These are phyloP conservation scores for Megaceryle torquata DNA, from an alignment of 2,113 vertebrate genomes.

Conservation along the genomic window DNA sequence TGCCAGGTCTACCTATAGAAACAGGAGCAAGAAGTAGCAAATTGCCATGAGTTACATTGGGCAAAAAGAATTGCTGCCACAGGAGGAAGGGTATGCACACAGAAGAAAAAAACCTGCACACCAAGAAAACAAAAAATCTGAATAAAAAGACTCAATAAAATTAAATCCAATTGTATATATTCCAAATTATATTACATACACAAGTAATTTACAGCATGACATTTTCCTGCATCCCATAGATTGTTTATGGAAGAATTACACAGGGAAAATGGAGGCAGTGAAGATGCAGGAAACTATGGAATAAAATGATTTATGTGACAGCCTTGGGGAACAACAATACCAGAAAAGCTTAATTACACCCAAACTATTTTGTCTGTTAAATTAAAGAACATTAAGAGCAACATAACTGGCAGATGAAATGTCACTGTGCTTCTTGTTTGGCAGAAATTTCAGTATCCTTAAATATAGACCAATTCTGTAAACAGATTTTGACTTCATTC, in stretches of 20 bases:
- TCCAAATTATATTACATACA: neutral
- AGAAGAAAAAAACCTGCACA: neutral
- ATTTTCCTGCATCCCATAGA: neutral
- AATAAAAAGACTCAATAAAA: neutral
- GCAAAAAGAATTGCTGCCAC: neutral
- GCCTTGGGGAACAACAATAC: constrained; percentile 24
- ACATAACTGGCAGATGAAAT: constrained; percentile 33
- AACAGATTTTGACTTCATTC: constrained; percentile 3
- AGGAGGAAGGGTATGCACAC: neutral
- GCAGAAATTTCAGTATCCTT: constrained; percentile 24
- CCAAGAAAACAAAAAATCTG: neutral
- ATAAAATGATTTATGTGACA: constrained; percentile 16
- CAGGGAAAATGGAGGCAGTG: neutral
- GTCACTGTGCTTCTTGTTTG: neutral
- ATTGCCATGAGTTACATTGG: neutral
- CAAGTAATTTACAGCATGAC: neutral
- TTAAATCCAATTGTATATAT: neutral
- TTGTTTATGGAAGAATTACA: constrained; percentile 41
- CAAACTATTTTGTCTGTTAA: constrained; percentile 30
- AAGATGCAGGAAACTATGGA: neutral
- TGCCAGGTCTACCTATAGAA: neutral
- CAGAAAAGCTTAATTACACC: constrained; percentile 48
- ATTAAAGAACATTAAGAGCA: constrained; percentile 50
- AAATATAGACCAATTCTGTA: neutral
- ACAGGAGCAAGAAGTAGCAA: neutral